Base-by-base conservation (phyloP, 2,797 vertebrate species). In the Limnodromus scolopaceus region DNA sequence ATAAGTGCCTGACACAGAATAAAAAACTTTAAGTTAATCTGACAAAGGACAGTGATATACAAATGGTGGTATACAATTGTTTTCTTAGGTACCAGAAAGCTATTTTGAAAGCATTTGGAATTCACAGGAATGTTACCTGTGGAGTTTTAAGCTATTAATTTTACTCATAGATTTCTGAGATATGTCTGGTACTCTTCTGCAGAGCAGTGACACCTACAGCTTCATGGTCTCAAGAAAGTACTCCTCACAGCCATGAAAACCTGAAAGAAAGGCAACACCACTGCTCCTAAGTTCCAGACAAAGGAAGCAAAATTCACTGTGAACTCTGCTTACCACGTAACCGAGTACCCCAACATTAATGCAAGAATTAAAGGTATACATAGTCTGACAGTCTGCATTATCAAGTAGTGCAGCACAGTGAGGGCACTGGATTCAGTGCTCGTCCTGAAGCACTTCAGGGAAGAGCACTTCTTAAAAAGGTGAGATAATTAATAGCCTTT, bases 351-450 rank as follows among this genome's bases (percentile, higher is more conserved):
- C 41, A 69, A 11, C 11, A 14, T 9, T 49, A 68, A 71, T 30
- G 32, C 84, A 68, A 60, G 7, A 82, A 20, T 17, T 13, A 54
- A 17, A 69, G 4, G 5, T 5, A 19, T 10, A 15, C 10, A 5
- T 34, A 16, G 8, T 34, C n/a, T 72, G 55, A 0, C 30, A 28
- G 38, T 11, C 74, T 79, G 34, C n/a, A 6, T 45, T 32, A 74
- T 16, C 28, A 24, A 48, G 48, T 25, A 39, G 8, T 6, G 25
- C 4, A 19, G 15, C 1, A 0, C 28, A 25, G 36, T 22, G 55
- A 46, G 20, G 43, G 25, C 12, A 17, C 14, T 0, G 0, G 49
- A 61, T 72, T n/a, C 68, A 45, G 13, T 12, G 17, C 36, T 84
- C 2, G 0, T 55, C 20, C 36, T 41, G 43, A 61, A 60, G 20